Evolutionary conservation across 2,797 vertebrate genomes (phyloP), one percentile per base, ranked within the genome.

Genomic region (Acanthurus tractus): DNA sequence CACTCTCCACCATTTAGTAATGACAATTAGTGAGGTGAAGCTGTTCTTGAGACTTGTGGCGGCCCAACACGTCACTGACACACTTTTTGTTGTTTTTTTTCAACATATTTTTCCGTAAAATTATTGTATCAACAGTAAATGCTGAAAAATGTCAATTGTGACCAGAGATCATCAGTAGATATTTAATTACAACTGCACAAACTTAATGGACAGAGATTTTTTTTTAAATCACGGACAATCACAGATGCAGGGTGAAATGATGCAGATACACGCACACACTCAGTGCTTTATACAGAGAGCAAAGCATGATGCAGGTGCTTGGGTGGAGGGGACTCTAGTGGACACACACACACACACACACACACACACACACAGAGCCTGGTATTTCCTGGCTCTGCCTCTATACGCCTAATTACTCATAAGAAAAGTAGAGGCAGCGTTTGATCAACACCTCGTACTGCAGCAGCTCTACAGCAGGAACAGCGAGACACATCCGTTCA

Each of bases 371-470:
- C 49, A 61, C 25, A 50, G 34, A 72, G 74, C 70, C 84, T 93
- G 94, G 93, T 76, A 95, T 95, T 95, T 95, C 95, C 94, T 95
- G 94, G 88, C 86, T 82, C 71, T 71, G 88, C 70, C 83, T 83
- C 74, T 59, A 78, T 79, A 82, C 74, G 79, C 79, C 61, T 76
- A 88, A 88, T 81, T 68, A 82, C 79, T 84, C 70, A 63, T 25
- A 57, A 78, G 76, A 57, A 76, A 83, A 80, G 53, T n/a, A 22
- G 20, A 76, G 50, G 53, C 61, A 79, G 57, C 34, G 36, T 91
- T 88, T 88, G 84, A 91, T 89, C 92, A 81, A 55, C 70, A 52
- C 52, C 56, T 86, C 62, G 36, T 13, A 46, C 61, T 72, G 78
- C 56, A n/a, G 50, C 61, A 53, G 70, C 1, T 68, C 76, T 53